phyloP scores from a whole-genome alignment of 2,113 vertebrate genomes.

The Anoura caudifer region DNA sequence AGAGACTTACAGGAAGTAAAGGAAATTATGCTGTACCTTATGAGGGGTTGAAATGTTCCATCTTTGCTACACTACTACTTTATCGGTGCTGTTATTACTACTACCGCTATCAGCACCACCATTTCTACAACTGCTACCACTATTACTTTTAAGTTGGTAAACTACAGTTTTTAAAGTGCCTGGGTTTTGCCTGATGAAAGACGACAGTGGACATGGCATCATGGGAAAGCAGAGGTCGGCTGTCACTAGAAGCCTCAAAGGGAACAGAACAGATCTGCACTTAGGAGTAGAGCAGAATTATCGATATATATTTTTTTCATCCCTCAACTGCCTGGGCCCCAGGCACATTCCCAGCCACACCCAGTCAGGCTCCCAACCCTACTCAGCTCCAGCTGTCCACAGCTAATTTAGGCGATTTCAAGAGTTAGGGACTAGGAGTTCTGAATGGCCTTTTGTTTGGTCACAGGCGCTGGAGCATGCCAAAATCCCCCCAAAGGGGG shows the following conservation, averaged over 20 bases:
- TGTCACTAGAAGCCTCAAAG: not conserved
- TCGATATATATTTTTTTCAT: not conserved
- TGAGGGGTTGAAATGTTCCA: not conserved
- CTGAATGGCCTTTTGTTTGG: not conserved
- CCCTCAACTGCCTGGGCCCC: not conserved
- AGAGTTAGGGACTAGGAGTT: not conserved
- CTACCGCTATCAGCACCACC: not conserved
- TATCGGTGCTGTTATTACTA: not conserved
- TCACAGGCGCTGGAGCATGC: not conserved
- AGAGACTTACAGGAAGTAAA: constrained; percentile 38
- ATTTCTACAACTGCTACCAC: not conserved
- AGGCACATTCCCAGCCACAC: not conserved
- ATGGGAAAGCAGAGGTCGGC: not conserved
- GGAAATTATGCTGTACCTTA: not conserved
- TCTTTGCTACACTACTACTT: not conserved
- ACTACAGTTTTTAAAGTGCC: not conserved
- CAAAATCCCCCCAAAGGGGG: not conserved
- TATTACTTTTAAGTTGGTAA: not conserved
- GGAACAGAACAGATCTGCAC: not conserved
- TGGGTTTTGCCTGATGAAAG: not conserved
- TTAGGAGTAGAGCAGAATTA: not conserved
- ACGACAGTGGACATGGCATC: not conserved
- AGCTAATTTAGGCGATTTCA: constrained; percentile 3
- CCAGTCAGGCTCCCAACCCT: not conserved
- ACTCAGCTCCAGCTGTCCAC: not conserved